Evolutionary conservation across 2,797 vertebrate species (phyloP).

Genomic region (Masticophis lateralis): DNA sequence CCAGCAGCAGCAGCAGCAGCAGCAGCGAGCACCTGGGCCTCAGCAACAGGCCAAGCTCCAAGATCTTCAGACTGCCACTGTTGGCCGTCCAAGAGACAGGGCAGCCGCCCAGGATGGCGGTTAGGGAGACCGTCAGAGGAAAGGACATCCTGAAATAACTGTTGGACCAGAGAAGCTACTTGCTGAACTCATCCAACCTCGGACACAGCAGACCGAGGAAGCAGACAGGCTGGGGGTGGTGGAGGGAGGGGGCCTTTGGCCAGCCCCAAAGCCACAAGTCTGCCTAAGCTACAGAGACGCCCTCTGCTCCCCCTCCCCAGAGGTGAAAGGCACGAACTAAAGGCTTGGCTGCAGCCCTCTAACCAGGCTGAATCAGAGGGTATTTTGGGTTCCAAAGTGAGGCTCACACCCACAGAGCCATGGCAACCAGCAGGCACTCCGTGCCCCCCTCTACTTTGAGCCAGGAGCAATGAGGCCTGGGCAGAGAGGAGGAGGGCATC

Average conservation of each 20-base stretch:
- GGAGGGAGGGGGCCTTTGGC: not conserved
- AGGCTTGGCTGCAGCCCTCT: not conserved
- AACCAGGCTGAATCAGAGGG: slow-evolving; percentile 6
- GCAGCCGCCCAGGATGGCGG: not conserved
- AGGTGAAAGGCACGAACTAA: not conserved
- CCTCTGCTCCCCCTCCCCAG: not conserved
- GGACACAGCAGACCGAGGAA: not conserved
- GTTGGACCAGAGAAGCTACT: not conserved
- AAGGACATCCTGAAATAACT: not conserved
- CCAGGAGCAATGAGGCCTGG: not conserved
- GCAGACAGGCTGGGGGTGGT: not conserved
- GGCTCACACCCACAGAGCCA: not conserved
- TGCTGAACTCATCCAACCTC: not conserved
- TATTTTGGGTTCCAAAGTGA: slow-evolving; percentile 42
- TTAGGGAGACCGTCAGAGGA: not conserved
- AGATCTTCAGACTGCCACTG: not conserved
- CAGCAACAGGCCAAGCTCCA: not conserved
- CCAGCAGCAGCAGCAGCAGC: fast-evolving
- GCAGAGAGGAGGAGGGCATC: not conserved
- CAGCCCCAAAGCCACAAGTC: not conserved
- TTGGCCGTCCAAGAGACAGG: not conserved
- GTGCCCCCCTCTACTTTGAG: not conserved
- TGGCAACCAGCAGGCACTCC: not conserved
- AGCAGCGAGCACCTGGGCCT: not conserved
- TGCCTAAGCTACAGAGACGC: not conserved